Evolutionary conservation across 2,113 vertebrate species (phyloP).

Genomic region (Callopanchax toddi): DNA sequence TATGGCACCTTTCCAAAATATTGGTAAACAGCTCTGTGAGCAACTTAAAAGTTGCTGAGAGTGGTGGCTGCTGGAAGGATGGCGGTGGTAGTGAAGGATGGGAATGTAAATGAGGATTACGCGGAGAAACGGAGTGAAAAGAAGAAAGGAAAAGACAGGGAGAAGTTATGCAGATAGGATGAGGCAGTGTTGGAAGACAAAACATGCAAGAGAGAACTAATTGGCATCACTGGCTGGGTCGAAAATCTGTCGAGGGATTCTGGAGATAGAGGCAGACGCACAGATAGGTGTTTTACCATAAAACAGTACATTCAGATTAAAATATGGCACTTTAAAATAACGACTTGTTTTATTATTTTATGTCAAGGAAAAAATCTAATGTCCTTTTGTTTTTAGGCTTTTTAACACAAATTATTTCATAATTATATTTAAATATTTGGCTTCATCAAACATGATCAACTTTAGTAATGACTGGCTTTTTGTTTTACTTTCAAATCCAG

Average conservation of each 20-base stretch:
- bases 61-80: not conserved
- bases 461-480: too few species aligned
- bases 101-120: conserved; percentile 30
- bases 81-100: conserved; percentile 20
- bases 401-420: not conserved
- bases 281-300: too few species aligned
- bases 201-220: conserved; percentile 27
- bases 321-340: too few species aligned
- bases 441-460: too few species aligned
- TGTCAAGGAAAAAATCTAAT: too few species aligned
- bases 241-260: conserved; percentile 7
- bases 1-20: conserved; percentile 51
- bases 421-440: too few species aligned
- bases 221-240: conserved; percentile 32
- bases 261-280: not conserved
- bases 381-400: not conserved
- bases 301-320: too few species aligned
- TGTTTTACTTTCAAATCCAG: too few species aligned
- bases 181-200: conserved; percentile 19
- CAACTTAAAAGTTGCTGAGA: conserved; percentile 30
- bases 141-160: not conserved
- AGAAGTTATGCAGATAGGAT: conserved; percentile 18
- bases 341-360: too few species aligned
- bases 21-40: conserved; percentile 27
- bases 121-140: not conserved